These are phyloP conservation scores for Heliconius ismenius DNA, from an alignment of 2,888 invertebrate genomes.

Conservation along the genomic window DNA sequence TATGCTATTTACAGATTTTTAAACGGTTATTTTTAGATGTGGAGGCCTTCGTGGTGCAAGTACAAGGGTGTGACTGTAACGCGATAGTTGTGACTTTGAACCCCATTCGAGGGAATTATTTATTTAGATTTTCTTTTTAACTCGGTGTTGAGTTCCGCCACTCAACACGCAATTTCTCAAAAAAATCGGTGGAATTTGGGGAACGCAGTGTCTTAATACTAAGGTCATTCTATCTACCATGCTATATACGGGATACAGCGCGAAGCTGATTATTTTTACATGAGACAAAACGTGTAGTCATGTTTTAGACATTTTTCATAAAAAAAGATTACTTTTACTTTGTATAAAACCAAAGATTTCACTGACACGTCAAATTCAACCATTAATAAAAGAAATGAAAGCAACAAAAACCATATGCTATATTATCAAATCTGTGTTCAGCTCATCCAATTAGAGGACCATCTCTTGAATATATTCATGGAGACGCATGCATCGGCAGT, in stretches of 20 bases:
- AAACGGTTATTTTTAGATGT: neutral
- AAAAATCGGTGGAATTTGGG: neutral
- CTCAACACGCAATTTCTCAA: no score
- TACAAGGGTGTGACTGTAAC: no score
- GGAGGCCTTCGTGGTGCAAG: no score
- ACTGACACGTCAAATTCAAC: no score
- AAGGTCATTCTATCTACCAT: neutral
- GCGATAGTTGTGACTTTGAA: no score
- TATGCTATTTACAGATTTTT: neutral
- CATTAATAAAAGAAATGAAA: neutral
- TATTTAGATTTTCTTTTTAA: no score
- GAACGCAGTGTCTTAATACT: neutral
- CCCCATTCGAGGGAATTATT: no score
- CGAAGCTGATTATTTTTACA: neutral
- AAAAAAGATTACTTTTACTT: no score
- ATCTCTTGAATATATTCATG: slow-evolving; percentile 43
- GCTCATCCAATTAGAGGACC: slow-evolving; percentile 27
- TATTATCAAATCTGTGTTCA: slow-evolving; percentile 1
- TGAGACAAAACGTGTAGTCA: no score
- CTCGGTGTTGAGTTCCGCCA: no score
- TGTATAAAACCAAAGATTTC: no score
- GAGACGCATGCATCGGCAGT: slow-evolving; percentile 33
- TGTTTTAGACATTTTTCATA: no score
- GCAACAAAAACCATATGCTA: slow-evolving; percentile 1
- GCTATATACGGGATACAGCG: neutral